Percentiles rank a stretch among this genome's conserved stretches.
These are phyloP conservation scores for Laterallus jamaicensis DNA, from an alignment of 2,113 vertebrate species.

Conservation along the genomic window DNA sequence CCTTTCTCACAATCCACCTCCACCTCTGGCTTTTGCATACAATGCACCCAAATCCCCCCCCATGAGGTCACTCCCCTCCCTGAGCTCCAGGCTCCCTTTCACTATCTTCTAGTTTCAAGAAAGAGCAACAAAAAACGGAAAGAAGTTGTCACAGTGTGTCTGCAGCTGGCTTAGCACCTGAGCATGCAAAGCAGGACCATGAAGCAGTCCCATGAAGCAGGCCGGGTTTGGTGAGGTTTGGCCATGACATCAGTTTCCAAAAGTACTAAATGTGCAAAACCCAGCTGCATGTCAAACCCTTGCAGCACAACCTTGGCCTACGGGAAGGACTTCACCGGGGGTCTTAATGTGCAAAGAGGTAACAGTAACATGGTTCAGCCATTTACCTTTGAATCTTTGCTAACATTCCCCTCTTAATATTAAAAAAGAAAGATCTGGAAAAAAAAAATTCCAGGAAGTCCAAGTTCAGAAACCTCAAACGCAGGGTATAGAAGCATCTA, in stretches of 20 bases:
- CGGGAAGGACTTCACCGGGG: background rate
- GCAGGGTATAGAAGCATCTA: background rate
- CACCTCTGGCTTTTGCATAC: background rate
- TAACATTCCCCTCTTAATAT: background rate
- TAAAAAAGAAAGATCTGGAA: background rate
- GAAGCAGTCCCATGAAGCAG: background rate
- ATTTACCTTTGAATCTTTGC: background rate
- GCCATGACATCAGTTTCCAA: background rate
- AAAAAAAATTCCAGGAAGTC: background rate
- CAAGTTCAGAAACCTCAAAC: background rate
- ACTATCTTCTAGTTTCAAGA: background rate
- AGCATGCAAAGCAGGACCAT: background rate
- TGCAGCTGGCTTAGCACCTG: background rate
- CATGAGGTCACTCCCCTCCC: background rate
- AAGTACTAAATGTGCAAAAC: background rate
- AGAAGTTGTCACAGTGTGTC: background rate
- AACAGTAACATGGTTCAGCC: background rate
- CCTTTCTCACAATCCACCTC: background rate
- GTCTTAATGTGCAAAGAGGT: background rate
- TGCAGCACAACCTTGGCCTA: background rate
- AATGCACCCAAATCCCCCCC: background rate
- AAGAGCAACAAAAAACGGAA: background rate
- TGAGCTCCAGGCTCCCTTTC: background rate
- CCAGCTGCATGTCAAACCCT: background rate
- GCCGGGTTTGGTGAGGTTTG: background rate